phyloP scores from a whole-genome alignment of 2,888 invertebrate genomes.

The Uropetala carovei region DNA sequence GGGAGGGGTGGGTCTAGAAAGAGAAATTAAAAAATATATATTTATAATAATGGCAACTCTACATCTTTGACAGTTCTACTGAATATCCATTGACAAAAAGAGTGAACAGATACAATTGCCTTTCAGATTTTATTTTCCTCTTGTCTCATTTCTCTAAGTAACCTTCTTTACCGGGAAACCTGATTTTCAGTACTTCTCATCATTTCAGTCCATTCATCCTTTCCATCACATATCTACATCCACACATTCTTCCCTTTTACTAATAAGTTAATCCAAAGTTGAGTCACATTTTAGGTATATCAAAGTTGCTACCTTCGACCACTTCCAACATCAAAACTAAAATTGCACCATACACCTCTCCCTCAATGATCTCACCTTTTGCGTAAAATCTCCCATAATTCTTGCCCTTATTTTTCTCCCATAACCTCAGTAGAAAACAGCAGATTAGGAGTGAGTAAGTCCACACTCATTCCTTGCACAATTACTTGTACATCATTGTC shows the following conservation, averaged over 20 bases:
- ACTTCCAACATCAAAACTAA: slow-evolving; percentile 62
- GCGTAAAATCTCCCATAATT: slow-evolving; percentile 23
- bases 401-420: slow-evolving; percentile 39
- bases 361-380: slow-evolving; percentile 57
- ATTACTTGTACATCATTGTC: slow-evolving; percentile 45
- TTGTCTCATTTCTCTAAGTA: slow-evolving; percentile 50
- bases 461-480: slow-evolving; percentile 61
- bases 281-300: slow-evolving; percentile 59
- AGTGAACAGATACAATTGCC: slow-evolving; percentile 60
- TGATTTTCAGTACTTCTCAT: slow-evolving; percentile 15
- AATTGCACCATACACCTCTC: slow-evolving; percentile 61
- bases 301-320: slow-evolving; percentile 44
- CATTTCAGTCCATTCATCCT: slow-evolving; percentile 8
- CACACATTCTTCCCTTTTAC: slow-evolving; percentile 44
- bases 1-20: slow-evolving; percentile 60
- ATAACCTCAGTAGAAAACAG: slow-evolving; percentile 49
- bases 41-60: slow-evolving; percentile 59
- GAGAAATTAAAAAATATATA: slow-evolving; percentile 62
- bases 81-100: slow-evolving; percentile 61
- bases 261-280: slow-evolving; percentile 54
- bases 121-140: slow-evolving; percentile 55
- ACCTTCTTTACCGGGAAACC: slow-evolving; percentile 33
- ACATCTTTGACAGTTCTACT: slow-evolving; percentile 61
- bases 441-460: slow-evolving; percentile 51
- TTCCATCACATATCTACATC: slow-evolving; percentile 36